Percentiles rank a stretch among this genome's conserved stretches.
Conservation (phyloP, 2,888 invertebrate species). For the Brenthis hecate region DNA sequence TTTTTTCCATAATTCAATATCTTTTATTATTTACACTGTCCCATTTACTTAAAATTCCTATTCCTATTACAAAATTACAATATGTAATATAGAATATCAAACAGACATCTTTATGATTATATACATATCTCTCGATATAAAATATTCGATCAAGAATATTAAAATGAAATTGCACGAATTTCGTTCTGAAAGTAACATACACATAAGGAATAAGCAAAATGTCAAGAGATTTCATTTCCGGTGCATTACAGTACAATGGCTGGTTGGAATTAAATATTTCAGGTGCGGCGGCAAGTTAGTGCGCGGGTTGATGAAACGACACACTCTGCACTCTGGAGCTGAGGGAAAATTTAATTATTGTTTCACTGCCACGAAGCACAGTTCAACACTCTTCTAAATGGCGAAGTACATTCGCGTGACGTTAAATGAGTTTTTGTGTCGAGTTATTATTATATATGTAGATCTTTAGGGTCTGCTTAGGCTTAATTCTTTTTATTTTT, state of each 20-base stretch:
- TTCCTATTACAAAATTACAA: no score
- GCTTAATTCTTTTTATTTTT: neutral
- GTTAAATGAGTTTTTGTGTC: slow-evolving; percentile 68
- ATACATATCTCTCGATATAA: neutral
- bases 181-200: slow-evolving; percentile 32
- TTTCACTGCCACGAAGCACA: slow-evolving; percentile 64
- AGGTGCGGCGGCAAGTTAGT: slow-evolving; percentile 69
- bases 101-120: no score
- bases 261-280: slow-evolving; percentile 72
- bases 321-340: slow-evolving; percentile 66
- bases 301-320: slow-evolving; percentile 73
- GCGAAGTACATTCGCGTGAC: slow-evolving; percentile 67
- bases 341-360: slow-evolving; percentile 78
- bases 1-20: no score
- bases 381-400: slow-evolving; percentile 74
- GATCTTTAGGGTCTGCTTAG: slow-evolving; percentile 35
- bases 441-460: slow-evolving; percentile 59
- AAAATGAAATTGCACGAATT: slow-evolving; percentile 7
- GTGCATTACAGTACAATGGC: slow-evolving; percentile 65
- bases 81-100: no score
- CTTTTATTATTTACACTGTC: no score
- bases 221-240: slow-evolving; percentile 66
- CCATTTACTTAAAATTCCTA: no score
- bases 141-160: neutral
- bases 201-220: slow-evolving; percentile 45